A percentile compares a stretch with the other conserved stretches of the same genome.
These are phyloP conservation scores for Microtus oregoni DNA, from an alignment of 2,113 vertebrate genomes.

Conservation along the genomic window DNA sequence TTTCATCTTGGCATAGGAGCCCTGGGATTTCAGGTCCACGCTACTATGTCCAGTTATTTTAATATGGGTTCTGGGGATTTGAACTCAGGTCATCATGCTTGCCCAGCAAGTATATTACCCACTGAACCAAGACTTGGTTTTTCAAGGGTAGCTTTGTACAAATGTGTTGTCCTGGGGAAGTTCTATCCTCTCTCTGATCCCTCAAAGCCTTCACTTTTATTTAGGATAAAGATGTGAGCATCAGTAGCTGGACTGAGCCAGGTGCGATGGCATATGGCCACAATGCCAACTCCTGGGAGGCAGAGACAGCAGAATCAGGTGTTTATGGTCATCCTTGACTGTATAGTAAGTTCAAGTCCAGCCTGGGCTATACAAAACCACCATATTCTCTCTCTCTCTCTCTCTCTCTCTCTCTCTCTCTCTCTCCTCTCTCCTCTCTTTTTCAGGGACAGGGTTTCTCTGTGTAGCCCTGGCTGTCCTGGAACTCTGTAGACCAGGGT, in stretches of 20 bases:
- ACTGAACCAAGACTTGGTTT: not conserved
- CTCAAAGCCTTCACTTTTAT: not conserved
- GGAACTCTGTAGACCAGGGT: not conserved
- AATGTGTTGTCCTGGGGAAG: not conserved
- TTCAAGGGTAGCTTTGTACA: not conserved
- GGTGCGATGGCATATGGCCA: not conserved
- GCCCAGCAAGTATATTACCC: not conserved
- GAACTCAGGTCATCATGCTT: not conserved
- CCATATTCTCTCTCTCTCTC: not conserved
- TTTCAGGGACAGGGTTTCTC: not conserved
- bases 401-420: not conserved
- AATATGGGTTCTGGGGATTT: not conserved
- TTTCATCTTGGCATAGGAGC: not conserved
- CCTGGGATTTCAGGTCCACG: not conserved
- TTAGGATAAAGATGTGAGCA: not conserved
- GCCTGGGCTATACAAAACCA: not conserved
- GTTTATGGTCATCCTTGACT: not conserved
- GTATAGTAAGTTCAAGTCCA: not conserved
- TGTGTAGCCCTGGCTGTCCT: not conserved
- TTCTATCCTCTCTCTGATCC: not conserved
- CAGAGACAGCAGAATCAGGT: not conserved
- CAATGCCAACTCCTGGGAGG: not conserved
- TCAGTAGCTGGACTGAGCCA: not conserved
- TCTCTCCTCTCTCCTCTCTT: not conserved
- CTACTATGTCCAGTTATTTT: not conserved